A percentile compares a stretch with the other conserved stretches of the same genome.
Evolutionary conservation across 2,888 invertebrate species (phyloP).

Genomic region (Pheosia gnoma): DNA sequence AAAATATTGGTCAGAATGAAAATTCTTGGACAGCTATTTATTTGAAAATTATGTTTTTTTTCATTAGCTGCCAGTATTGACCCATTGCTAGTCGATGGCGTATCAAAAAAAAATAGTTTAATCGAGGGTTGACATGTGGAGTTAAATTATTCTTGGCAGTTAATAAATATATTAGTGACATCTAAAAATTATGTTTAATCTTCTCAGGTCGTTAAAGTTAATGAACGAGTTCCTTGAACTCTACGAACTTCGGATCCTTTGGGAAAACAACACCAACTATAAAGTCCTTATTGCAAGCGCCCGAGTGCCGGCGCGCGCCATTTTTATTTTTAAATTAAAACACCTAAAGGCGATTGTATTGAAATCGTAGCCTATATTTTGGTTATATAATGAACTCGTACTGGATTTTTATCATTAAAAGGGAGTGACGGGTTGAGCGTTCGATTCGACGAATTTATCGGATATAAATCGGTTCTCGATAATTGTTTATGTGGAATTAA

Average conservation of each 20-base stretch:
- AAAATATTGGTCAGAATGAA: not conserved
- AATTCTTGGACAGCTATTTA: no score
- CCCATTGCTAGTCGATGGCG: no score
- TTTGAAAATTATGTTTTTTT: no score
- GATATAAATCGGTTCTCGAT: slow-evolving; percentile 66
- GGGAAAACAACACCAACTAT: slow-evolving; percentile 61
- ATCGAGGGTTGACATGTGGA: no score
- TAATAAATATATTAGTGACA: slow-evolving; percentile 49
- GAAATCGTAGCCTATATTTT: slow-evolving; percentile 60
- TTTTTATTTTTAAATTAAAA: slow-evolving; percentile 53
- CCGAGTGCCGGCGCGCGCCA: slow-evolving; percentile 17
- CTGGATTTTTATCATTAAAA: slow-evolving; percentile 56
- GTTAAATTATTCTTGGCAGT: slow-evolving; percentile 29
- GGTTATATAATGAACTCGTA: slow-evolving; percentile 60
- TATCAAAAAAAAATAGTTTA: no score
- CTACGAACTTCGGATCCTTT: slow-evolving; percentile 59
- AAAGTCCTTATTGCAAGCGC: slow-evolving; percentile 46
- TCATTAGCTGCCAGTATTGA: no score
- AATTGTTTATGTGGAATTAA: slow-evolving; percentile 75
- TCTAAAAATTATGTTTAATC: slow-evolving; percentile 57
- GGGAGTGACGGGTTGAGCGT: slow-evolving; percentile 48
- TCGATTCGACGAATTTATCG: slow-evolving; percentile 64
- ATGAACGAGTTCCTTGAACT: slow-evolving; percentile 63
- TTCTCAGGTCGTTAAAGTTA: slow-evolving; percentile 65
- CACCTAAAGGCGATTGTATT: slow-evolving; percentile 62